Evolutionary conservation across 1,140 invertebrate species (phyloP), one percentile per base, ranked within the genome.

Genomic region (Anoplolepis gracilipes): DNA sequence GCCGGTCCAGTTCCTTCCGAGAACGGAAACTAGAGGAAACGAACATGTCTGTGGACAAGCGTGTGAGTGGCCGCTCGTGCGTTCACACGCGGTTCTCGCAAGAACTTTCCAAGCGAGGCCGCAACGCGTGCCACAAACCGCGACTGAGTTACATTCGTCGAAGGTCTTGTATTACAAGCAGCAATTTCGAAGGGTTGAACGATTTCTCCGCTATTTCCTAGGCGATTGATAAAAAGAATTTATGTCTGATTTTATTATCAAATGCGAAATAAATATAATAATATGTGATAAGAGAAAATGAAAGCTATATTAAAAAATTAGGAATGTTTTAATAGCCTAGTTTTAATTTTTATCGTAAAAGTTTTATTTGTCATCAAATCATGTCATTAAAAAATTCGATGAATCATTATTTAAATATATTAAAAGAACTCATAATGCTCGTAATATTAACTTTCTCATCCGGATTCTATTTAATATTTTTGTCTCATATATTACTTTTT

Each of bases 1-100:
- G 76, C 61, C 75, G 84, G 84, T 85, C 84, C 84, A 85, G 84
- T 85, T 81, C 62, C 77, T 82, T 72, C 64, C 77, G 84, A 82
- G 77, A 85, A 85, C 84, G 55, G 84, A 85, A 85, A 42, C 64
- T 82, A 70, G 65, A 57, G 53, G 62, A 70, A 85, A 85, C 53
- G 55, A 79, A 79, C 67, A 22, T 42, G 55, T 61, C 57, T 22
- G 73, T 55, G 42, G 25, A 46, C 78, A 36, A 8, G 42, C 81
- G 46, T 64, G 70, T 64, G 81, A 84, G 72, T 65, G 61, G 33
- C 59, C 73, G 61, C 36, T 84, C 72, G 57, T 64, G 75, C 46
- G 30, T 84, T 84, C 61, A 78, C 59, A 78, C 70, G 70, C 72
- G 57, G 25, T 75, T 70, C 49, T 49, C 79, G 82, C 25, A 22